Percentiles rank a stretch among this genome's conserved stretches.
Evolutionary conservation across 2,113 vertebrate genomes (phyloP).

Genomic region (Nerophis ophidion): DNA sequence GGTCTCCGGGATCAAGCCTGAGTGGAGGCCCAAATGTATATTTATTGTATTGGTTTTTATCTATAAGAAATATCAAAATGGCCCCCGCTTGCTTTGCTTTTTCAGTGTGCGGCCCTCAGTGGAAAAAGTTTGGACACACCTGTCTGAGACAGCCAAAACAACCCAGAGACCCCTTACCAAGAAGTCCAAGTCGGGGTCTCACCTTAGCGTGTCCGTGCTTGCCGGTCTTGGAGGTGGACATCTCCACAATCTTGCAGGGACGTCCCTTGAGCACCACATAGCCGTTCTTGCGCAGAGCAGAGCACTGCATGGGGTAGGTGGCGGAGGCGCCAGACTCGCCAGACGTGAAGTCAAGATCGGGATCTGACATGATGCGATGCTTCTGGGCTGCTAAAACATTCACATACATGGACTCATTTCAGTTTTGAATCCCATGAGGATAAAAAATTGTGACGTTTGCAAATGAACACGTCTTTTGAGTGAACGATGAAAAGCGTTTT

Average conservation of each 20-base stretch:
- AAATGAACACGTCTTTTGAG: no score
- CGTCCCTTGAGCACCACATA: slow-evolving; percentile 93
- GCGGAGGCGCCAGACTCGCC: slow-evolving; percentile 90
- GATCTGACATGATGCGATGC: slow-evolving; percentile 83
- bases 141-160: not conserved
- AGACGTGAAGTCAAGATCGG: slow-evolving; percentile 85
- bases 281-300: slow-evolving; percentile 96
- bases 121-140: no score
- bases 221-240: slow-evolving; percentile 96
- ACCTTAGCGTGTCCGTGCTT: slow-evolving; percentile 98
- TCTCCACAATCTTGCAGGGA: slow-evolving; percentile 97
- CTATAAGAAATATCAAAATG: no score
- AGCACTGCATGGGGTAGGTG: slow-evolving; percentile 96
- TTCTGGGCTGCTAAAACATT: slow-evolving; percentile 54
- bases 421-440: no score
- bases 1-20: no score
- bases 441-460: no score
- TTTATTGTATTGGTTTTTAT: no score
- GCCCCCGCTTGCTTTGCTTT: no score
- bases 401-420: not conserved
- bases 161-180: no score
- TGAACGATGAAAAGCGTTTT: no score
- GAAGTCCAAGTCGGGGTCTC: not conserved
- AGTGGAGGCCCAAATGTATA: no score
- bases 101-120: no score